Base-by-base conservation (phyloP, 2,113 vertebrate species). In the Physeter macrocephalus region DNA sequence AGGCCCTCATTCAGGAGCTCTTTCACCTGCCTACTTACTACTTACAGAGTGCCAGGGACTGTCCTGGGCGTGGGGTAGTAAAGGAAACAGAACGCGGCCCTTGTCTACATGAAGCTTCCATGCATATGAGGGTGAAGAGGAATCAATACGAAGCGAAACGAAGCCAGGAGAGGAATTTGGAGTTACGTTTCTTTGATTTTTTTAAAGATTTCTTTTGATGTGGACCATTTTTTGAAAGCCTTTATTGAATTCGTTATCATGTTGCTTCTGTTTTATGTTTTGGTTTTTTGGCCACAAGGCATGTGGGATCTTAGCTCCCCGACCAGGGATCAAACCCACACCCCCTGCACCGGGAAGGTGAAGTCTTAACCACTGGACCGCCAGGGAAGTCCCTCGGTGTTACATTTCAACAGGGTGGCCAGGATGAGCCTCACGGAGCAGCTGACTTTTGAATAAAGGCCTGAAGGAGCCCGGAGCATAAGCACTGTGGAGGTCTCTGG, bases 51-150 rank as follows among this genome's bases (percentile, higher is more conserved):
- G 41, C 52, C 59, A 39, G 83, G 14, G 5, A 14, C 83, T 39
- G 83, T 3, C 43, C 66, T 46, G 78, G 54, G 21, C 3, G 2
- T 0, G 49, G 49, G 4, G 46, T 8, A 3, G 15, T 2, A 6
- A 54, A 66, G 67, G 43, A 31, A 3, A 46, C 59, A 1, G 8
- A 36, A 23, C 1, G 11, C 1, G 1, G 9, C 5, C 39, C 11
- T 34, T 0, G 8, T 78, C 39, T 67, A 72, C 57, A 13, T 1
- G 4, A 36, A n/a, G 41, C 43, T 39, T 18, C 1, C 1, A 0
- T 1, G 31, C 1, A 3, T 1, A 1, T 6, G 49, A 0, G 2
- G 25, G 15, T 23, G 18, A 23, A 67, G 39, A 52, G 59, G 0
- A 4, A 29, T 4, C 14, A 1, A 6, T 2, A 25, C 14, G 4